Evolutionary conservation across 1,140 invertebrate genomes (phyloP), one percentile per base, ranked within the genome.

Genomic region (Dinoponera quadriceps): DNA sequence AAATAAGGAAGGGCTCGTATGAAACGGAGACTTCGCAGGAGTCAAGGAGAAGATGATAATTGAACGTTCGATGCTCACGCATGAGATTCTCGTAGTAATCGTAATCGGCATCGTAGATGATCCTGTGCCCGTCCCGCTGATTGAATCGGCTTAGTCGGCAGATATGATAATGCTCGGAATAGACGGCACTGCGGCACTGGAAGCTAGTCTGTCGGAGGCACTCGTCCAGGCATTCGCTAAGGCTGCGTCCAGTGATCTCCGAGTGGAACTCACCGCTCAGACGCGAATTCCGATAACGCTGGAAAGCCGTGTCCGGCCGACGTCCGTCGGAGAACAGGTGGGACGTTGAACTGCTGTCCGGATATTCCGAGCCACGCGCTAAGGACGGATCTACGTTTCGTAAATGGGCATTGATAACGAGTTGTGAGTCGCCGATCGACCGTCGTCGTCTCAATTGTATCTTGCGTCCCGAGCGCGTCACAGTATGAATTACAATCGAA

Each of bases 11-110:
- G 51, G n/a, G n/a, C 16, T 54, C 4, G n/a, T n/a, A 18, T 18
- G 16, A 54, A n/a, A 1, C n/a, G 4, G 16, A 54, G n/a, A 54
- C n/a, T 54, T 54, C 4, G n/a, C 1, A 5, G 51, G 16, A 54
- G 5, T n/a, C 51, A 54, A 5, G 11, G 54, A 55, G 20, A 55
- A 1, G 4, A 55, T 9, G 7, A 55, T n/a, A 22, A n/a, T 18
- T 1, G 54, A 20, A 20, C 22, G 54, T 9, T 78, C 65, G 25
- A 69, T 27, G 97, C 97, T 96, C 95, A 98, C 97, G 96, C 97
- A 97, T 97, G 27, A 98, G 95, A 94, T 98, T 98, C 93, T 98
- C 98, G 90, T 98, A 98, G 92, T 98, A 98, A 94, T 98, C 97
- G 93, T 97, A 98, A 92, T 98, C 97, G 0, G 97, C 96, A 92